Percentiles rank a stretch among this genome's conserved stretches.
phyloP scores from a whole-genome alignment of 2,113 vertebrate genomes.

The Lota lota region DNA sequence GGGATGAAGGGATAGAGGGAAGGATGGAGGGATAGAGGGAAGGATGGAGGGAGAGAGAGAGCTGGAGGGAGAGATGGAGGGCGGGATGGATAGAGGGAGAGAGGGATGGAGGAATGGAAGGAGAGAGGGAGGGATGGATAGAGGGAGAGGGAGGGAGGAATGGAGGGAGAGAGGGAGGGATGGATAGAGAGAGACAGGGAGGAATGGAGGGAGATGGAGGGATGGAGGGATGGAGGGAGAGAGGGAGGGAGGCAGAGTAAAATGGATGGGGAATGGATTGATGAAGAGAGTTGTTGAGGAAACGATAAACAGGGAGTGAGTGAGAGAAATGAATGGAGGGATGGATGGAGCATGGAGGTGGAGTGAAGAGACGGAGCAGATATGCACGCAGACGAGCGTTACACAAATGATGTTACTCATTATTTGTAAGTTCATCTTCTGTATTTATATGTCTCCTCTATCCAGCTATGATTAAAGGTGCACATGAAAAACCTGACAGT shows the following conservation, averaged over 20 bases:
- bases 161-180: background rate
- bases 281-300: too few relatives aligned
- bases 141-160: background rate
- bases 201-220: background rate
- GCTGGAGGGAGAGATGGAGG: conserved; percentile 8
- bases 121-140: conserved; percentile 6
- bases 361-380: conserved; percentile 10
- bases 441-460: conserved; percentile 43
- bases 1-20: conserved; percentile 8
- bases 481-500: background rate
- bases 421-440: too few relatives aligned
- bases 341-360: background rate
- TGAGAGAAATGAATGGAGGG: background rate
- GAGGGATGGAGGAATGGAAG: background rate
- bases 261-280: too few relatives aligned
- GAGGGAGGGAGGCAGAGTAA: too few relatives aligned
- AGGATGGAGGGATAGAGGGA: background rate
- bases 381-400: background rate
- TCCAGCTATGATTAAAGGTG: conserved; percentile 60
- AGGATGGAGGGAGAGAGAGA: background rate
- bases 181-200: conserved; percentile 23
- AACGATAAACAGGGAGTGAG: conserved; percentile 11
- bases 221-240: too few relatives aligned
- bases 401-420: background rate
- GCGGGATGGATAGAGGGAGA: background rate